A percentile compares a stretch with the other conserved stretches of the same genome.
These are phyloP conservation scores for Malacoraja senta DNA, from an alignment of 2,797 vertebrate genomes.

Conservation along the genomic window DNA sequence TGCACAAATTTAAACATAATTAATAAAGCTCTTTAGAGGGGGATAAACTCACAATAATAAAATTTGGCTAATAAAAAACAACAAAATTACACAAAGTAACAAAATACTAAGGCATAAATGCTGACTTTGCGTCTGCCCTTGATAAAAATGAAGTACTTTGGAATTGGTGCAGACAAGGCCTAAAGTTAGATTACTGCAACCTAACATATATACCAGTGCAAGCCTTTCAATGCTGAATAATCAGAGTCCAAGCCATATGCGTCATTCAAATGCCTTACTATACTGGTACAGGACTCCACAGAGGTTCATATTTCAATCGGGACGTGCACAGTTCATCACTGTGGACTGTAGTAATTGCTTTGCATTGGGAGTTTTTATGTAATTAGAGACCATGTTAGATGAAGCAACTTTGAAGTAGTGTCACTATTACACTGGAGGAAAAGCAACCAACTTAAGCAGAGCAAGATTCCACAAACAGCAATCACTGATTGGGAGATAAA, in stretches of 20 bases:
- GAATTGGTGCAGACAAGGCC: neutral
- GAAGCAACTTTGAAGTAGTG: neutral
- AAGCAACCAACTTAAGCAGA: neutral
- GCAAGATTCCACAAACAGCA: neutral
- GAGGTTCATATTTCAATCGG: neutral
- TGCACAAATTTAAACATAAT: neutral
- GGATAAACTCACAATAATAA: neutral
- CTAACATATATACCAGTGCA: neutral
- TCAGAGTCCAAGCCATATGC: neutral
- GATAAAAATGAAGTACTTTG: neutral
- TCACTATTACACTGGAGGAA: neutral
- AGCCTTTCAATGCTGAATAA: neutral
- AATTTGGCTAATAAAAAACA: neutral
- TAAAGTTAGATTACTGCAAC: slow-evolving; percentile 21
- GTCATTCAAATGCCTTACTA: neutral
- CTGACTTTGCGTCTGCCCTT: neutral
- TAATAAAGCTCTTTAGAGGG: neutral
- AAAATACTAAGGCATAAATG: neutral
- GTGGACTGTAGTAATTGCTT: neutral
- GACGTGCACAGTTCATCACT: neutral
- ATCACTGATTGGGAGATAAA: neutral
- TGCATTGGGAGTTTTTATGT: too few relatives aligned
- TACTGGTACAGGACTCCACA: neutral
- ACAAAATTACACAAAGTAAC: neutral
- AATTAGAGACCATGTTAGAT: neutral